These are phyloP conservation scores for Rhizomys pruinosus DNA, from an alignment of 2,113 vertebrate genomes.

Conservation along the genomic window DNA sequence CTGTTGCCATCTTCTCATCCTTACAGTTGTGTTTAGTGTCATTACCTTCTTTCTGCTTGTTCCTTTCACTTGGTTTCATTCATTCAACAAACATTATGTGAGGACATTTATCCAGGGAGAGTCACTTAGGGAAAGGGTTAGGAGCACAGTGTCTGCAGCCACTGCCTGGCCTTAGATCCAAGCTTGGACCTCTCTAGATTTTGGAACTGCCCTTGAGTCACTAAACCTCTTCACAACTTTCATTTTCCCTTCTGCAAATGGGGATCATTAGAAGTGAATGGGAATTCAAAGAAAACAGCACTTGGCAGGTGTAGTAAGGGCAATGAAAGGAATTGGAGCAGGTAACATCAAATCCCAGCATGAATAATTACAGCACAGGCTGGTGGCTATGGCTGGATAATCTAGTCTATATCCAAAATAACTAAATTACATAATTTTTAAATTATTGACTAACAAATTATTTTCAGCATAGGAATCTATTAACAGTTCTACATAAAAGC, in stretches of 20 bases:
- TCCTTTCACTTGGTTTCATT: neutral
- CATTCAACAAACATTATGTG: neutral
- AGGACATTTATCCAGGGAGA: neutral
- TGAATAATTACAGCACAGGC: neutral
- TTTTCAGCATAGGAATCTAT: neutral
- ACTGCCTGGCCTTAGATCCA: constrained; percentile 27
- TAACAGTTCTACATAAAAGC: neutral
- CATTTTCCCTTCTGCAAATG: constrained; percentile 53
- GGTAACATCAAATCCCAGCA: neutral
- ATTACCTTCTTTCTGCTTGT: neutral
- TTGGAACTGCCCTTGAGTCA: neutral
- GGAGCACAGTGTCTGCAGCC: neutral
- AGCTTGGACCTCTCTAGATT: neutral
- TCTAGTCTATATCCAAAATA: neutral
- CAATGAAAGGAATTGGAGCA: neutral
- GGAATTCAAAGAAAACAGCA: neutral
- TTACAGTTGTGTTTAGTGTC: neutral
- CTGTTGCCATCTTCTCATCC: neutral
- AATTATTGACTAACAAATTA: constrained; percentile 16
- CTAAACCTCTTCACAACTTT: constrained; percentile 4
- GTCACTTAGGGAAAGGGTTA: no score
- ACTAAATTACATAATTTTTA: neutral
- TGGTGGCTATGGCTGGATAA: neutral
- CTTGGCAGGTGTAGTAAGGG: neutral
- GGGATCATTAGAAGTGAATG: neutral